Conservation (phyloP, 1,140 invertebrate species). For the Calephelis nemesis region DNA sequence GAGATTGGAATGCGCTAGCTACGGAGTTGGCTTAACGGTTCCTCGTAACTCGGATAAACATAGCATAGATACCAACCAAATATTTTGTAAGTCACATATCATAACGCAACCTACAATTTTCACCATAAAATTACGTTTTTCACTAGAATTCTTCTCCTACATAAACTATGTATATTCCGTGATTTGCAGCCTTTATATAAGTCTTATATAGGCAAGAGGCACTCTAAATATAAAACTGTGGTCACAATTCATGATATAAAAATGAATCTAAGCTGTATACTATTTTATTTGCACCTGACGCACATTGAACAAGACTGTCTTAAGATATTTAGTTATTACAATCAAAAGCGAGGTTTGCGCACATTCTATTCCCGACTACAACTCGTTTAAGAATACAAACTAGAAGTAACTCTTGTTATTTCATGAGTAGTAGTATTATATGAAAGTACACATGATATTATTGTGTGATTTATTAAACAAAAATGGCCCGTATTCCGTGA, state of each 20-base stretch:
- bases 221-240: conserved; percentile 80
- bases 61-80: conserved; percentile 19
- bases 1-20: conserved; percentile 73
- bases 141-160: conserved; percentile 71
- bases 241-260: conserved; percentile 77
- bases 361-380: no score
- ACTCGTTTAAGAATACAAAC: no score
- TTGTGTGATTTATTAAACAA: no score
- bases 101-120: conserved; percentile 79
- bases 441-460: no score
- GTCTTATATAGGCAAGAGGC: conserved; percentile 80
- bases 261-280: conserved; percentile 68
- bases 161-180: conserved; percentile 78
- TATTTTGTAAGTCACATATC: conserved; percentile 66
- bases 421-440: no score
- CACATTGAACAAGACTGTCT: conserved; percentile 16
- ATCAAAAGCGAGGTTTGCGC: not conserved
- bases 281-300: conserved; percentile 40
- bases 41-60: conserved; percentile 8
- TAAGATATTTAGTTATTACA: conserved; percentile 2
- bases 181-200: conserved; percentile 80
- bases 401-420: no score
- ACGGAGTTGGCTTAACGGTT: conserved; percentile 38
- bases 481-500: no score
- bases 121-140: conserved; percentile 75